phyloP scores from a whole-genome alignment of 2,888 invertebrate species.

The Sisyra nigra region DNA sequence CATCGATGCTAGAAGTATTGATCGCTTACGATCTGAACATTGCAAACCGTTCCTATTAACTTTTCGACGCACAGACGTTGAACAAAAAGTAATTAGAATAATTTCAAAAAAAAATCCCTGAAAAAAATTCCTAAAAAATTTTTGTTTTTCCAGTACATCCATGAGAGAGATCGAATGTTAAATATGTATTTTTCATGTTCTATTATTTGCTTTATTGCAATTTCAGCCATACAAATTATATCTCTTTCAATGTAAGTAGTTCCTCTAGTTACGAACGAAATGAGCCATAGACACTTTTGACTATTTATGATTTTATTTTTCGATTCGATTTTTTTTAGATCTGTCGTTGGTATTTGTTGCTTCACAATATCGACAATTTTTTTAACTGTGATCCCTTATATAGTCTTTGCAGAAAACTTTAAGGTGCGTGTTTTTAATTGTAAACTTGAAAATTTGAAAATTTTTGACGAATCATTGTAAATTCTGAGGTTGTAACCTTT shows the following conservation, averaged over 20 bases:
- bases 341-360: conserved; percentile 23
- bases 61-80: conserved; percentile 65
- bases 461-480: no score
- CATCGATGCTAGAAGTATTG: conserved; percentile 87
- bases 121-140: no score
- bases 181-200: conserved; percentile 74
- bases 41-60: conserved; percentile 72
- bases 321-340: conserved; percentile 21
- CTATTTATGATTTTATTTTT: no score
- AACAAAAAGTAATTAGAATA: conserved; percentile 51
- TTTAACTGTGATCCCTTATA: conserved; percentile 32
- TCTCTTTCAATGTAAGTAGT: conserved; percentile 45
- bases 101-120: not conserved
- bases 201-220: conserved; percentile 50
- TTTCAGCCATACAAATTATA: conserved; percentile 50
- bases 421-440: conserved; percentile 21
- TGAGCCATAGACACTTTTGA: no score
- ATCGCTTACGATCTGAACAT: conserved; percentile 74
- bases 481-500: no score
- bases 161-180: conserved; percentile 73
- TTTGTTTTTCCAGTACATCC: conserved; percentile 49
- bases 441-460: not conserved
- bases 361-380: conserved; percentile 28
- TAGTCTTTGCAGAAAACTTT: conserved; percentile 37
- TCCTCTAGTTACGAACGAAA: no score